Evolutionary conservation across 2,797 vertebrate genomes (phyloP), one percentile per base, ranked within the genome.

Genomic region (Hydrophis major): DNA sequence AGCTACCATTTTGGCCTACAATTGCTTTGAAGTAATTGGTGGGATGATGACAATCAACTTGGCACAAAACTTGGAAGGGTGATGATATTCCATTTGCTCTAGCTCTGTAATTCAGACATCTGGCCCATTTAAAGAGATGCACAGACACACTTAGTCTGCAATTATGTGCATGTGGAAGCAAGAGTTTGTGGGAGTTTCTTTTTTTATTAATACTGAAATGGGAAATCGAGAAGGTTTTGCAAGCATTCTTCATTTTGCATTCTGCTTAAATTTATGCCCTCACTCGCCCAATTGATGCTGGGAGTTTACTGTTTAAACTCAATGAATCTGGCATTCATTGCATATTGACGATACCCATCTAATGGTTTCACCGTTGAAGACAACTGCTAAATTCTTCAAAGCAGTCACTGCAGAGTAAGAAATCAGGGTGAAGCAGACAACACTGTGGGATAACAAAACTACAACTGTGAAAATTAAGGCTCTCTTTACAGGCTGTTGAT

Each of bases 401-500:
- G 74, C 6, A 16, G 50, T n/a, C 11, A 20, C 20, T 28, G 28
- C 28, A 57, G 55, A 90, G 63, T 37, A 92, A 50, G 69, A 10
- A 6, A 57, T 69, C 53, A 47, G 78, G 20, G 42, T 47, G 74
- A 74, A 90, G 47, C 56, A 89, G 55, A 59, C 16, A 8, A 50
- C 63, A 56, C 69, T 27, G 32, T 6, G 25, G 53, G n/a, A 86
- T 90, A 93, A 91, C 55, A 53, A 86, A 90, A 88, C 10, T 0
- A 93, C 89, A 5, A 25, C 94, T 95, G 93, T 94, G 95, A 95
- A 97, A 96, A 95, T 96, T 95, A 93, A 78, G 57, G 88, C 92
- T 92, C n/a, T 95, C 91, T 89, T 95, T 92, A 92, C 53, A 94
- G 27, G 66, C 56, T 90, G 92, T 87, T 91, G 89, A 94, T 93